Base-by-base conservation (phyloP, 2,113 vertebrate species). In the Cyprichromis sp. region DNA sequence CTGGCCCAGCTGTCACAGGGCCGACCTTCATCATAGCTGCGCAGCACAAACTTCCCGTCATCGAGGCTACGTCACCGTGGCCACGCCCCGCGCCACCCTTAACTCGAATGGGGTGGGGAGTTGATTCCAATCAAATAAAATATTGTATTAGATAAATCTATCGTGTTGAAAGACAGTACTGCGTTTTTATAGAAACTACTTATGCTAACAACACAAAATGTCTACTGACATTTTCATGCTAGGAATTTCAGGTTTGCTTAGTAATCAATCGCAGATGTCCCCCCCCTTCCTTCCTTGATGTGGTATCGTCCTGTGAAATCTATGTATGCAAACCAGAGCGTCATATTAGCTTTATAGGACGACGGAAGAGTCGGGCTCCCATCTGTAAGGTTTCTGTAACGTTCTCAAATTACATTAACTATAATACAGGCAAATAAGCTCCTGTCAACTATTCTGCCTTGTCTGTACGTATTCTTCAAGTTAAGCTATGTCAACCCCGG, bases 401-500 rank as follows among this genome's bases (percentile, higher is more conserved):
- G 36, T 53, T 84, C 21, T 91, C 45, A 54, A 86, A 81, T 63
- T 76, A 78, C 4, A 42, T 80, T 53, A 55, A 83, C 31, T 53
- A 79, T 9, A 55, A 16, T 14, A 63, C 21, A 81, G 61, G 17
- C 6, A 68, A 63, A 82, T 10, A 87, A 9, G 53, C 3, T 24
- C 14, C 57, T 4, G 21, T 24, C 17, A 50, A 84, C n/a, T n/a
- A 34, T 17, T 54, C 16, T 5, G 29, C 36, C 9, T 78, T 42
- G 54, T 50, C 9, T 42, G 2, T 47, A 88, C 42, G 17, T 47
- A 7, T 78, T 50, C 31, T 29, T 80, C 29, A 79, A 40, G 26
- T 85, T 78, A 79, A 88, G 40, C n/a, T 42, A 99, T 99, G 98
- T 99, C 98, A 17, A 99, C 98, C 82, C 98, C 98, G 84, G 98